Evolutionary conservation across 2,797 vertebrate genomes (phyloP).

Genomic region (Micrastur ruficollis): DNA sequence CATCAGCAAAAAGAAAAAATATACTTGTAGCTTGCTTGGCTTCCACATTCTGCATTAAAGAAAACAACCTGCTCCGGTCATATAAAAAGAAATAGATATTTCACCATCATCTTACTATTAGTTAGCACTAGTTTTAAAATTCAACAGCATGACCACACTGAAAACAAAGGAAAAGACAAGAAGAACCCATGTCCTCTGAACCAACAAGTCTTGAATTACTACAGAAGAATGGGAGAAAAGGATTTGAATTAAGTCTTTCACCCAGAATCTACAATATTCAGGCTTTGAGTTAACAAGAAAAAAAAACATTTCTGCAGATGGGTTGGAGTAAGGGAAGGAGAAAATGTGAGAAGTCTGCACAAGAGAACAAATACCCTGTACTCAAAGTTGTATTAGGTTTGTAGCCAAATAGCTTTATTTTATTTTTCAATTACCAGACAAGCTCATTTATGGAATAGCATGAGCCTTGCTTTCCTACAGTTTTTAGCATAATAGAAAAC

Average conservation of each 20-base stretch:
- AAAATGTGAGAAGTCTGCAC: not conserved
- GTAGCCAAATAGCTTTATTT: conserved; percentile 23
- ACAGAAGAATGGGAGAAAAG: conserved; percentile 22
- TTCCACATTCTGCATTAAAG: conserved; percentile 5
- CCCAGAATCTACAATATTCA: conserved; percentile 40
- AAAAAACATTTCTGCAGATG: conserved; percentile 38
- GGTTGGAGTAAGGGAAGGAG: not conserved
- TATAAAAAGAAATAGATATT: conserved; percentile 20
- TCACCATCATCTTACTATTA: not conserved
- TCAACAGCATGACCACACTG: not conserved
- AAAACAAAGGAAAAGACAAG: not conserved
- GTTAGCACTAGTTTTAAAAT: not conserved
- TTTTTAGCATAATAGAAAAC: conserved; percentile 2
- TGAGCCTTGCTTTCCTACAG: not conserved
- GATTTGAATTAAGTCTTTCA: conserved; percentile 64
- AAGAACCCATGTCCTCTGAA: conserved; percentile 16
- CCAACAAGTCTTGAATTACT: conserved; percentile 51
- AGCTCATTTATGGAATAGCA: conserved; percentile 1
- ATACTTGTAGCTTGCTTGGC: not conserved
- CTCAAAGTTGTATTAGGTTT: not conserved
- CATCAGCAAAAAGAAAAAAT: not conserved
- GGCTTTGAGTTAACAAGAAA: conserved; percentile 35
- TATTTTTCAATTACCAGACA: conserved; percentile 26
- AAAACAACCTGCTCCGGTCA: conserved; percentile 3
- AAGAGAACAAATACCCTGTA: not conserved